These are phyloP conservation scores for Leucoraja erinaceus DNA, from an alignment of 2,113 vertebrate genomes.

Conservation along the genomic window DNA sequence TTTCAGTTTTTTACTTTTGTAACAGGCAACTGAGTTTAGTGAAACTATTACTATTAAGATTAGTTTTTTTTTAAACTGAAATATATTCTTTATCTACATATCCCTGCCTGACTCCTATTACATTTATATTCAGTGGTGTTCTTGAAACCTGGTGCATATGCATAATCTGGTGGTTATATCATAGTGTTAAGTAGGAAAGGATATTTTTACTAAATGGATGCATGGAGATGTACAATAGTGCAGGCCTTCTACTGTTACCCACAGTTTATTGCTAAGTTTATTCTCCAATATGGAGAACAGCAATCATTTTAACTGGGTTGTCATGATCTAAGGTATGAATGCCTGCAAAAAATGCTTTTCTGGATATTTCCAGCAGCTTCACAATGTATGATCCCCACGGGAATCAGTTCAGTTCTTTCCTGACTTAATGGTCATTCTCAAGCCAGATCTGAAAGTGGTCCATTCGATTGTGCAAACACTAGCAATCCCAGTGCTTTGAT, in stretches of 20 bases:
- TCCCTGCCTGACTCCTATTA: neutral
- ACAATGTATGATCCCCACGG: neutral
- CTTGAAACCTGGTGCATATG: neutral
- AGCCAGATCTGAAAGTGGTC: slow-evolving; percentile 37
- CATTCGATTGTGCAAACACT: slow-evolving; percentile 35
- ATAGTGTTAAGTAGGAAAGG: neutral
- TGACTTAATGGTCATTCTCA: neutral
- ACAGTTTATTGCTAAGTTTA: slow-evolving; percentile 31
- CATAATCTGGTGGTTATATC: neutral
- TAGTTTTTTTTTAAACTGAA: neutral
- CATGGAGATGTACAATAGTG: neutral
- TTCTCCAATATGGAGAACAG: neutral
- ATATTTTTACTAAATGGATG: neutral
- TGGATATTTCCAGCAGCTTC: neutral
- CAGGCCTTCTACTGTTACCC: slow-evolving; percentile 33
- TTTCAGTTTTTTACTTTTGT: neutral
- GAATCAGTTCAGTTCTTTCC: neutral
- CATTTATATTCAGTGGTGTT: neutral
- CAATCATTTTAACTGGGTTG: neutral
- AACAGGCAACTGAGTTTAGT: neutral
- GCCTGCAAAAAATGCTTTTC: neutral
- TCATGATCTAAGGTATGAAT: neutral
- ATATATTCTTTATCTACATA: neutral
- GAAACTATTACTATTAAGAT: neutral
- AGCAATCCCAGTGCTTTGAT: slow-evolving; percentile 34